Conservation (phyloP, 1,140 invertebrate species). For the Vanessa atalanta region DNA sequence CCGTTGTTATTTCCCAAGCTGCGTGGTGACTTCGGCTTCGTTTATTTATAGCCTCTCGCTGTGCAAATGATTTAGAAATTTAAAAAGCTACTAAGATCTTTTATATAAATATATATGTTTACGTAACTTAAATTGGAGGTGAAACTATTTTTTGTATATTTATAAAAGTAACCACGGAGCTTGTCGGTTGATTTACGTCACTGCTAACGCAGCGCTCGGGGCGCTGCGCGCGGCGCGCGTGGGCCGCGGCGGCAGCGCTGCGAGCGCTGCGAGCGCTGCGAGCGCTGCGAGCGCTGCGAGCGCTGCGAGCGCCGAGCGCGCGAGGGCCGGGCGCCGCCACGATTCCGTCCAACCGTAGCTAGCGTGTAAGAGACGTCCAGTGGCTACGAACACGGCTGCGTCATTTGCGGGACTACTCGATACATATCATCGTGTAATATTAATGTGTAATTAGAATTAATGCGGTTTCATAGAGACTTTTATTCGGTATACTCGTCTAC, state of each 20-base stretch:
- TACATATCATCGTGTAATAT: slow-evolving; percentile 81
- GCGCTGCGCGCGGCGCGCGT: no score
- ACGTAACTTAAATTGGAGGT: neutral
- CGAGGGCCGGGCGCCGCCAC: slow-evolving; percentile 65
- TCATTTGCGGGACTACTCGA: slow-evolving; percentile 80
- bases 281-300: no score
- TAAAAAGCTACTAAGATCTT: slow-evolving; percentile 10
- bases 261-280: no score
- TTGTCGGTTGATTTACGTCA: neutral
- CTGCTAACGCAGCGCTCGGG: neutral
- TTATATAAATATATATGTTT: neutral
- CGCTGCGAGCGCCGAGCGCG: slow-evolving; percentile 36
- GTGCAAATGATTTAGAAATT: neutral
- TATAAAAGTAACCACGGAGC: slow-evolving; percentile 12
- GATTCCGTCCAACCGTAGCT: slow-evolving; percentile 80
- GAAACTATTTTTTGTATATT: slow-evolving; percentile 1
- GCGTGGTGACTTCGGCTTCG: slow-evolving; percentile 26
- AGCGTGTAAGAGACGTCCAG: slow-evolving; percentile 79
- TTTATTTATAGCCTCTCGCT: slow-evolving; percentile 10
- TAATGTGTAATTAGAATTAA: slow-evolving; percentile 78
- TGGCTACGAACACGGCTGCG: slow-evolving; percentile 79
- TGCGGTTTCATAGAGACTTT: slow-evolving; percentile 79
- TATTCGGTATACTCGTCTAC: slow-evolving; percentile 77
- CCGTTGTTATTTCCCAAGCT: slow-evolving; percentile 19
- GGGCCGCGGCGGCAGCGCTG: no score